phyloP scores from a whole-genome alignment of 2,797 vertebrate genomes.

The Cygnus olor region DNA sequence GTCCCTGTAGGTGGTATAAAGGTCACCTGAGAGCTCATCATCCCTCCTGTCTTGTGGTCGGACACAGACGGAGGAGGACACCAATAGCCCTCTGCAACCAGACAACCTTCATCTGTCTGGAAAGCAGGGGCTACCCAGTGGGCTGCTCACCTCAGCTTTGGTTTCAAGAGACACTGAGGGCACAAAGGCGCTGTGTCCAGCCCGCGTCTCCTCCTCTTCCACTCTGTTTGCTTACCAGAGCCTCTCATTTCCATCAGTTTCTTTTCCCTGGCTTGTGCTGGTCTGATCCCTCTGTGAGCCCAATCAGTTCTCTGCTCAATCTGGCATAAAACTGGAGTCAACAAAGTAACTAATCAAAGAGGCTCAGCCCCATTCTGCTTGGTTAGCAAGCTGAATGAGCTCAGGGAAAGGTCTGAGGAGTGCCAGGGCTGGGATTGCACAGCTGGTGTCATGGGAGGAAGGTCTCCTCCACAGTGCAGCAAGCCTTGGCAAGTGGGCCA shows the following conservation, averaged over 20 bases:
- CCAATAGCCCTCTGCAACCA: background rate
- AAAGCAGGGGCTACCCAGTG: accelerated
- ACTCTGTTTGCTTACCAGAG: background rate
- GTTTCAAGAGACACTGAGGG: background rate
- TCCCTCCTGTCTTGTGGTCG: accelerated
- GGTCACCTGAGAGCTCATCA: background rate
- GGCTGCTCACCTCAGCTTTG: background rate
- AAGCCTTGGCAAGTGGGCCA: background rate
- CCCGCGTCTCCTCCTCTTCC: background rate
- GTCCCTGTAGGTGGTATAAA: accelerated
- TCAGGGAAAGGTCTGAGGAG: background rate
- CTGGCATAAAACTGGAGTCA: background rate
- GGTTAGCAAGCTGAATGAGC: background rate
- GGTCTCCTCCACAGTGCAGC: background rate
- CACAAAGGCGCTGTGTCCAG: background rate
- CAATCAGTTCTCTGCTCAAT: background rate
- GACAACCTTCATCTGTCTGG: too few relatives aligned
- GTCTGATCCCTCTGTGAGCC: background rate
- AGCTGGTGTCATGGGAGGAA: background rate
- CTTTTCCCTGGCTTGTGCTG: background rate
- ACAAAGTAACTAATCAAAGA: background rate
- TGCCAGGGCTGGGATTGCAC: background rate
- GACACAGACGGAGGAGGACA: background rate
- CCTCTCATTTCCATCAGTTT: background rate
- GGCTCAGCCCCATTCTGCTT: background rate